phyloP scores from a whole-genome alignment of 2,797 vertebrate species.

The Periparus ater region DNA sequence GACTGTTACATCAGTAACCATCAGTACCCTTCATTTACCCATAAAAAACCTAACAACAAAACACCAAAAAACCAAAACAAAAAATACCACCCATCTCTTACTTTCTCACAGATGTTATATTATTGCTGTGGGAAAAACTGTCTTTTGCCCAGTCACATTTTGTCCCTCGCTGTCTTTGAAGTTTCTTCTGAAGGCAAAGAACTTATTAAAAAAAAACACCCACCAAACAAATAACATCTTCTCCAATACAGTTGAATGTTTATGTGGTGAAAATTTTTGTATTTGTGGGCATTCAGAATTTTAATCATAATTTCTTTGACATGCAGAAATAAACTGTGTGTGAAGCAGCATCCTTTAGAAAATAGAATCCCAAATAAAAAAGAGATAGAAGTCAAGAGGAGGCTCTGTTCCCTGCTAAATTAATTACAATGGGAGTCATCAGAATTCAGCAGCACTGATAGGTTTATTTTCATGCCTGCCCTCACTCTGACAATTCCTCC shows the following conservation, averaged over 20 bases:
- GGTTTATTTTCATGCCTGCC: conserved; percentile 63
- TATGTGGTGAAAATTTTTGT: neutral
- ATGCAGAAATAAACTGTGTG: conserved; percentile 58
- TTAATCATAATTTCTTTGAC: conserved; percentile 64
- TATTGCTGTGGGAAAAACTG: neutral
- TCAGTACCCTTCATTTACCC: neutral
- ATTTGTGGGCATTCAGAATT: conserved; percentile 52
- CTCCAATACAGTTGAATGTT: neutral
- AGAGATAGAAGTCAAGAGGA: conserved; percentile 26
- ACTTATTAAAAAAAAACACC: neutral
- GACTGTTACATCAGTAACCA: neutral
- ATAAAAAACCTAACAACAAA: neutral
- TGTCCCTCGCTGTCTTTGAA: conserved; percentile 9
- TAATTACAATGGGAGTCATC: conserved; percentile 62
- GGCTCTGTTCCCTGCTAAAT: conserved; percentile 61
- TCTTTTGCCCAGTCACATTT: neutral
- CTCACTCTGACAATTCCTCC: conserved; percentile 37
- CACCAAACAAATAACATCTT: conserved; percentile 1
- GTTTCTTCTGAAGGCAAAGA: conserved; percentile 15
- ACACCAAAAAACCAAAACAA: neutral
- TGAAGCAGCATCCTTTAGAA: conserved; percentile 48
- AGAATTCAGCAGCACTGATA: conserved; percentile 57
- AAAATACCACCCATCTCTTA: neutral
- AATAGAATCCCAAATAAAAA: conserved; percentile 37
- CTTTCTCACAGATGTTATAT: neutral